Conservation (phyloP, 2,113 vertebrate genomes). For the Onychorhynchus coronatus region DNA sequence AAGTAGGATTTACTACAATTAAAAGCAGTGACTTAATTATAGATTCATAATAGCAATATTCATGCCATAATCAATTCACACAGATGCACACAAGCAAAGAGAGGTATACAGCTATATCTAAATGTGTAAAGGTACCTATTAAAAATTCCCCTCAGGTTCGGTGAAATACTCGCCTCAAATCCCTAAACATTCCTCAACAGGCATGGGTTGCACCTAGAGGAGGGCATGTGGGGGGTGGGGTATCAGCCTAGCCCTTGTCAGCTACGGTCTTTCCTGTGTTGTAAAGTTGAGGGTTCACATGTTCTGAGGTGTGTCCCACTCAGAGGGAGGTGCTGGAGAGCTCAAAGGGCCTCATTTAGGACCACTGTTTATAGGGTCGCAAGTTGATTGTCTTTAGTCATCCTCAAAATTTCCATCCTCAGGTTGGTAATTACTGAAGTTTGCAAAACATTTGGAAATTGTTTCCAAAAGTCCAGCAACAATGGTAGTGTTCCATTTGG, state of each 20-base stretch:
- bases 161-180: background rate
- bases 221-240: background rate
- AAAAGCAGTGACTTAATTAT: background rate
- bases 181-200: background rate
- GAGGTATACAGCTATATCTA: background rate
- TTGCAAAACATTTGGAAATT: background rate
- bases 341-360: background rate
- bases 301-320: background rate
- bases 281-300: background rate
- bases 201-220: background rate
- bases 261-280: background rate
- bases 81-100: background rate
- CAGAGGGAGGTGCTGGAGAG: background rate
- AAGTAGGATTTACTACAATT: background rate
- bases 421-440: background rate
- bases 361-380: background rate
- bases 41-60: background rate
- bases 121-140: background rate
- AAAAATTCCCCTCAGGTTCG: background rate
- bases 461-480: background rate
- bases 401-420: background rate
- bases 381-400: background rate
- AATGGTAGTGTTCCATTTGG: background rate
- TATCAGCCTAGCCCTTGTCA: background rate
- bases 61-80: background rate